phyloP scores from a whole-genome alignment of 2,113 vertebrate species.

The Fulmarus glacialis region DNA sequence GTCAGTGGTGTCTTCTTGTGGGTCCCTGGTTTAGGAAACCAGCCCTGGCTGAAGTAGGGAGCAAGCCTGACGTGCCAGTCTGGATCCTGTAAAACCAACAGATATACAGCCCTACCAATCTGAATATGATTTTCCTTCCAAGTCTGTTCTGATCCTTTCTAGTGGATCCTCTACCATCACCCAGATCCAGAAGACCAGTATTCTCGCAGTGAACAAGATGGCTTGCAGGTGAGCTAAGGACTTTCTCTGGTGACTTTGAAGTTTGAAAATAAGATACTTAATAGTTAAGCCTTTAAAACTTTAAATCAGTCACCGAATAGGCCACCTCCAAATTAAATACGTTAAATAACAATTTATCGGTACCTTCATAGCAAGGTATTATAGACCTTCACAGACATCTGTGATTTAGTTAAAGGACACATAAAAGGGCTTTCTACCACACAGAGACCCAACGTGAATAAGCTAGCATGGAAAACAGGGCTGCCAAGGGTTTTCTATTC shows the following conservation, averaged over 20 bases:
- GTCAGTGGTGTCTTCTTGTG: neutral
- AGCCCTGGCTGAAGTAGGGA: neutral
- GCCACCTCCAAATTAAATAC: neutral
- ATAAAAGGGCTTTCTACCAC: neutral
- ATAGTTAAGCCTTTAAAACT: neutral
- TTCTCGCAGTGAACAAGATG: accelerated
- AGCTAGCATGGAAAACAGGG: neutral
- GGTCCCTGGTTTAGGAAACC: neutral
- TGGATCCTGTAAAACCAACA: neutral
- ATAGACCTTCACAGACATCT: neutral
- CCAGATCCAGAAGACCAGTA: neutral
- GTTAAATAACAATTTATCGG: neutral
- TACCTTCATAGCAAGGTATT: neutral
- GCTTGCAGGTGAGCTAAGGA: neutral
- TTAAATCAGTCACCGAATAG: neutral
- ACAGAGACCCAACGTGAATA: neutral
- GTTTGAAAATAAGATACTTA: neutral
- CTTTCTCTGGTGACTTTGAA: neutral
- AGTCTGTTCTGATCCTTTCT: neutral
- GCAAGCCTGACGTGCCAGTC: neutral
- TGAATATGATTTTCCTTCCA: neutral
- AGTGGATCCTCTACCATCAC: neutral
- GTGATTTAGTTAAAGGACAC: neutral
- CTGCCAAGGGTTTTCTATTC: neutral
- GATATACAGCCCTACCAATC: neutral